phyloP scores from a whole-genome alignment of 1,140 invertebrate genomes.

The Lepidotrigona ventralis region DNA sequence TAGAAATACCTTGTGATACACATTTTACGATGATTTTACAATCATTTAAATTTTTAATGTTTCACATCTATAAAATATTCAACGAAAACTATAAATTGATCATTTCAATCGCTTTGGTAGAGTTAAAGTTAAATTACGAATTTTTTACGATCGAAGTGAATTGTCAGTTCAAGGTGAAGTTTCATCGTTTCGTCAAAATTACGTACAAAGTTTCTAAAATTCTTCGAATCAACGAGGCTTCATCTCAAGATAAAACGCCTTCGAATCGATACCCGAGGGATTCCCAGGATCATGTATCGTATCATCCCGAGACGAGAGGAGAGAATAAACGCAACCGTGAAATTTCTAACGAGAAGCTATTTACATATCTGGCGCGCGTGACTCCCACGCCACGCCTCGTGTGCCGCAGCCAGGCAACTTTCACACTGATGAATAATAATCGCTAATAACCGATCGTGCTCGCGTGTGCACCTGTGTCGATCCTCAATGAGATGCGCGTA shows the following conservation, averaged over 20 bases:
- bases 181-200: background rate
- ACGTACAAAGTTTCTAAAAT: background rate
- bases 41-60: too few species aligned
- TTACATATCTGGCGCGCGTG: constrained; percentile 15
- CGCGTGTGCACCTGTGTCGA: constrained; percentile 45
- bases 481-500: background rate
- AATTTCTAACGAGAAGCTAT: constrained; percentile 27
- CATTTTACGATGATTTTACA: too few species aligned
- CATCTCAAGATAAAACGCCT: background rate
- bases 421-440: constrained; percentile 59
- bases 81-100: too few species aligned
- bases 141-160: background rate
- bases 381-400: constrained; percentile 45
- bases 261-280: background rate
- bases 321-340: background rate
- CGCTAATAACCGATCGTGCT: constrained; percentile 50
- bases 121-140: background rate
- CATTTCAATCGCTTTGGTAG: too few species aligned
- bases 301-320: background rate
- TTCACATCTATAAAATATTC: too few species aligned
- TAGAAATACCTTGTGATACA: too few species aligned
- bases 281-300: background rate
- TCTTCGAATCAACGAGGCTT: background rate
- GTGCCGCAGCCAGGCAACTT: constrained; percentile 32
- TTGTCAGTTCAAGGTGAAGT: background rate